These are phyloP conservation scores for Drosophila macrospina DNA, from an alignment of 2,888 invertebrate genomes.

Conservation along the genomic window DNA sequence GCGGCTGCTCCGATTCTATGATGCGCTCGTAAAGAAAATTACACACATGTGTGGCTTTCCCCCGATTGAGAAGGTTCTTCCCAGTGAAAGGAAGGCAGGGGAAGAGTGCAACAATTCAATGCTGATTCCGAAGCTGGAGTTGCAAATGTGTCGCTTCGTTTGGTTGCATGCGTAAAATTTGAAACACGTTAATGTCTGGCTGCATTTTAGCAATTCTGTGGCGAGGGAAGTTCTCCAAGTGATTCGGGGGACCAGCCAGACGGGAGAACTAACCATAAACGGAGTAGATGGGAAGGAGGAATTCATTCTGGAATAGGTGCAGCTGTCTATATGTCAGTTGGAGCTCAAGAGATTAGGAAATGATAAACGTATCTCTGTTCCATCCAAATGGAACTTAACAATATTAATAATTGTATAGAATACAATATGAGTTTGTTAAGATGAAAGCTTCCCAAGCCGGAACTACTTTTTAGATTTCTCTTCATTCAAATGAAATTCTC, in stretches of 20 bases:
- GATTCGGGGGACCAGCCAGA: slow-evolving; percentile 15
- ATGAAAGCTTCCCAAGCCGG: too few species aligned
- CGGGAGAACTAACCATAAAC: neutral
- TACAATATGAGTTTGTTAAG: too few species aligned
- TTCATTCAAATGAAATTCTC: too few species aligned
- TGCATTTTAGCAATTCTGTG: slow-evolving; percentile 71
- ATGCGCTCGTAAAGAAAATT: slow-evolving; percentile 70
- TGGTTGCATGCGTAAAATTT: slow-evolving; percentile 61
- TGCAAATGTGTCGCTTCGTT: slow-evolving; percentile 53
- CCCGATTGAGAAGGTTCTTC: slow-evolving; percentile 9
- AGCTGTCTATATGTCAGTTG: too few species aligned
- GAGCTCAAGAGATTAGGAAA: too few species aligned
- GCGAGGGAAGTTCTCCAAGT: slow-evolving; percentile 40
- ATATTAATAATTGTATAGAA: too few species aligned
- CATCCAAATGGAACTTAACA: too few species aligned
- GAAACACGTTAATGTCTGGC: slow-evolving; percentile 72
- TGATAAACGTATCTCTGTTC: too few species aligned
- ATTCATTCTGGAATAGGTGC: too few species aligned
- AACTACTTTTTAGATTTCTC: too few species aligned
- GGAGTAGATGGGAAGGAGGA: neutral
- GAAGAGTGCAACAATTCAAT: slow-evolving; percentile 23
- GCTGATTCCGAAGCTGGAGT: slow-evolving; percentile 16
- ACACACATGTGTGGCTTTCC: slow-evolving; percentile 73
- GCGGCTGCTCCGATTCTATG: slow-evolving; percentile 14
- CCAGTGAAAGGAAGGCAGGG: neutral